phyloP scores from a whole-genome alignment of 2,797 vertebrate genomes.

The Etheostoma perlongum region DNA sequence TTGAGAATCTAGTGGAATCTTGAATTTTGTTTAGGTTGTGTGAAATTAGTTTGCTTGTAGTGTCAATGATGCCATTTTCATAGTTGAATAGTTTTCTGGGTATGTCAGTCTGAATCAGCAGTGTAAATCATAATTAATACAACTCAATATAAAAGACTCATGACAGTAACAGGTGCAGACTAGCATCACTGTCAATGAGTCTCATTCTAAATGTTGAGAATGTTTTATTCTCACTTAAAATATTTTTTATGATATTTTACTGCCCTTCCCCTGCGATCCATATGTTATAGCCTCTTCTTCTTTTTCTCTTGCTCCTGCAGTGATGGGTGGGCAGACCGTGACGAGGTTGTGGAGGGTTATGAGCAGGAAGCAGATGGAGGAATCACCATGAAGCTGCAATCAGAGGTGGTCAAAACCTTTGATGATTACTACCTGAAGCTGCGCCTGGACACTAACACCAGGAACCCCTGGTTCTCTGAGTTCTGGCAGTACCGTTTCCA shows the following conservation, averaged over 20 bases:
- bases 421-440: conserved; percentile 97
- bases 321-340: conserved; percentile 98
- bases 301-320: conserved; percentile 72
- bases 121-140: conserved; percentile 24
- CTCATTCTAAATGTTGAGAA: not conserved
- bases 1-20: not conserved
- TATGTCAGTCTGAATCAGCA: conserved; percentile 13
- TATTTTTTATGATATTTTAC: conserved; percentile 2
- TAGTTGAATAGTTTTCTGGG: conserved; percentile 1
- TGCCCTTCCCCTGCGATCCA: not conserved
- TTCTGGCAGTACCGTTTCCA: conserved; percentile 99
- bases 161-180: not conserved
- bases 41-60: not conserved
- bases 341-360: conserved; percentile 97
- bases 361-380: conserved; percentile 97
- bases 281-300: not conserved
- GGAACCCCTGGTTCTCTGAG: conserved; percentile 98
- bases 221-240: conserved; percentile 20
- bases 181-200: conserved; percentile 9
- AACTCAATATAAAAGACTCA: conserved; percentile 16
- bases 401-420: conserved; percentile 92
- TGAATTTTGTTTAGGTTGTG: conserved; percentile 3
- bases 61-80: not conserved
- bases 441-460: conserved; percentile 91
- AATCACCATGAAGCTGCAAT: conserved; percentile 98